Evolutionary conservation across 2,888 invertebrate species (phyloP).

Genomic region (Diarsia rubi): DNA sequence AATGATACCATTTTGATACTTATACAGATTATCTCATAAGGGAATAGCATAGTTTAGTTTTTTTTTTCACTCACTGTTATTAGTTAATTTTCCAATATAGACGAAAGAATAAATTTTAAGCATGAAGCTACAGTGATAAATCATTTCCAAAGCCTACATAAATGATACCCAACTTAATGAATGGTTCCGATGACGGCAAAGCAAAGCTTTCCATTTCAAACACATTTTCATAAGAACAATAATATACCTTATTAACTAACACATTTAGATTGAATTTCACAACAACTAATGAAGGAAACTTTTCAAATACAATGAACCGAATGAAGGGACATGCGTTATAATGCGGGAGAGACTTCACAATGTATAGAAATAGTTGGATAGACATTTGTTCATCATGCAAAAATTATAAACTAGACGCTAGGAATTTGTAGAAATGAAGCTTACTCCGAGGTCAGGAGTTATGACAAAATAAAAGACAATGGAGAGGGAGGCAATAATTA

Average conservation of each 20-base stretch:
- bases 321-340: constrained; percentile 83
- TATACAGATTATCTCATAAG: not conserved
- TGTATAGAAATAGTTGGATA: constrained; percentile 71
- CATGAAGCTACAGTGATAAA: constrained; percentile 72
- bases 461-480: constrained; percentile 77
- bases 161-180: constrained; percentile 62
- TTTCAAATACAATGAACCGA: constrained; percentile 71
- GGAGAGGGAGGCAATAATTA: constrained; percentile 78
- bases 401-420: constrained; percentile 73
- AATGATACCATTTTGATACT: not conserved
- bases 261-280: constrained; percentile 70
- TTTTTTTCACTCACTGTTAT: not conserved
- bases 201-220: constrained; percentile 69
- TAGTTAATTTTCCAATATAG: constrained; percentile 28
- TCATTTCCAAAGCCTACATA: constrained; percentile 69
- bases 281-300: constrained; percentile 75
- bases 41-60: not conserved
- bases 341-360: constrained; percentile 81
- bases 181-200: constrained; percentile 68
- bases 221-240: constrained; percentile 44
- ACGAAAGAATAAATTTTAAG: constrained; percentile 62
- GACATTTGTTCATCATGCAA: constrained; percentile 75
- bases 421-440: constrained; percentile 65
- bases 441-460: constrained; percentile 68
- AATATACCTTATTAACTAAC: constrained; percentile 66